Evolutionary conservation across 2,113 vertebrate genomes (phyloP), one percentile per base, ranked within the genome.

Genomic region (Cettia cetti): DNA sequence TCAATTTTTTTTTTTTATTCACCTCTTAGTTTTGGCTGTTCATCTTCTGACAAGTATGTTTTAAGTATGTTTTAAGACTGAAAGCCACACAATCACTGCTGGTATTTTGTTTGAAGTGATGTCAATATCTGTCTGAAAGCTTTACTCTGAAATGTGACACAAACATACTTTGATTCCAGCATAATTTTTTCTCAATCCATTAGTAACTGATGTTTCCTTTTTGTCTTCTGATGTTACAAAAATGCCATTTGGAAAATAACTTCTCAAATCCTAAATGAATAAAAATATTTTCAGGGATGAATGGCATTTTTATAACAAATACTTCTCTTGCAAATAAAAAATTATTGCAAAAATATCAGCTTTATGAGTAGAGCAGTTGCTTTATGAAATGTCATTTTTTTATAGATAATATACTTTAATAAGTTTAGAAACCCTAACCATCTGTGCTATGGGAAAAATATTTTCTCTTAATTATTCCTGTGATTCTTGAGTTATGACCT

Each of bases 381-480:
- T 84, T 86, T 57, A 53, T 44, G 57, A 84, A 80, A 66, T 75
- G 4, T 13, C 10, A 30, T 49, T 92, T 80, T 91, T 91, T 77
- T 40, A 37, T 76, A 89, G 20, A 64, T 85, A 72, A 65, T 27
- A 52, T 39, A 54, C 13, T 83, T 85, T 28, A 86, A 80, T 74
- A 35, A 92, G 13, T 86, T 83, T 72, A 11, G 15, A 6, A 45
- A 64, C 7, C 13, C 31, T 88, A 86, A 64, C 53, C 64, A 80
- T 82, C 60, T 94, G 45, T 74, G 23, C 15, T 64, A 49, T 53
- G 35, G 37, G 68, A 92, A 89, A 93, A 91, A 66, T 20, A 82
- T 79, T 90, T 90, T 94, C 50, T 94, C 50, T 74, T 91, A 95
- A 89, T 93, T 92, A 70, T 84, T 94, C 37, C 18, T 65, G 26